Evolutionary conservation across 2,113 vertebrate species (phyloP), one percentile per base, ranked within the genome.

Genomic region (Chauna torquata): DNA sequence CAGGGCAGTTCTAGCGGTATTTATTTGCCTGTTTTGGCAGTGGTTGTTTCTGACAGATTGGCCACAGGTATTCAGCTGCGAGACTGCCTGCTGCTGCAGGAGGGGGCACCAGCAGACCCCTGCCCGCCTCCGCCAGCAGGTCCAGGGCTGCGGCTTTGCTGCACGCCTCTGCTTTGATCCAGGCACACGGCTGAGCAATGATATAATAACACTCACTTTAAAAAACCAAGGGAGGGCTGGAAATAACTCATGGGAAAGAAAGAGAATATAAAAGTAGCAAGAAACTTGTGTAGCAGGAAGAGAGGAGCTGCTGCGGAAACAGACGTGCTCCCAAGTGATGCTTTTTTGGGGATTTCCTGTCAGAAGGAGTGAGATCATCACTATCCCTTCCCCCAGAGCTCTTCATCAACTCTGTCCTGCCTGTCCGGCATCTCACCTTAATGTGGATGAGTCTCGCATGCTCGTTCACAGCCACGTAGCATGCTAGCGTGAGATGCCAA

Each of bases 1-100:
- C 90, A 94, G 86, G 88, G 94, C 71, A 86, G 58, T 96, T 94
- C 85, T 72, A 94, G 86, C 22, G 89, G 55, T 65, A 42, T 96
- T 87, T 91, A 84, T 72, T 49, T 74, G 40, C 82, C 70, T 86
- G 13, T 88, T 86, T 96, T 87, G 80, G 77, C 88, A 72, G 69
- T 70, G 17, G 58, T 55, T 94, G 34, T 88, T 93, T 92, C 42
- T 95, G 90, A 59, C 16, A 17, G 17, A 49, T 69, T 82, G 74
- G 85, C 82, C 64, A 3, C 80, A 84, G 70, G 75, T 68, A 62
- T 36, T 85, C 18, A 36, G 45, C 57, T 9, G 8, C 61, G 65
- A 52, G 87, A 16, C 40, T 52, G 38, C 82, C 71, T 70, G 57
- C 65, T 6, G 8, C n/a, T 58, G 32, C n/a, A 70, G 25, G 27